Evolutionary conservation across 2,113 vertebrate species (phyloP).

Genomic region (Ceyx melanurus): DNA sequence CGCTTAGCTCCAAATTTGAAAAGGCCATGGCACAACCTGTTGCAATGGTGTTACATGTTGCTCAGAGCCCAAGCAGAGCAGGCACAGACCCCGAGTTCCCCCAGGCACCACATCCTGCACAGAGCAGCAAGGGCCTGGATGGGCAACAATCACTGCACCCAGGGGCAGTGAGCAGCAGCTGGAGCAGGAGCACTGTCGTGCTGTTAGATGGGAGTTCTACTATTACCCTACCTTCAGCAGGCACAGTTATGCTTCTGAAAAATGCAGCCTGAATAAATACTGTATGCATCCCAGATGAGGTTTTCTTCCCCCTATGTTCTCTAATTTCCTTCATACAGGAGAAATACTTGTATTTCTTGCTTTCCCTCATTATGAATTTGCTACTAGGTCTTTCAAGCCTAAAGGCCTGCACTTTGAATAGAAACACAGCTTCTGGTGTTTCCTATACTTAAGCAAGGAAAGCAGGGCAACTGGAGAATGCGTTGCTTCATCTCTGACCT

Average conservation of each 20-base stretch:
- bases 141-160: neutral
- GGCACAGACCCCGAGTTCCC: too few relatives aligned
- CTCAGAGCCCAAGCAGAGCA: accelerated
- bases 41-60: accelerated
- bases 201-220: neutral
- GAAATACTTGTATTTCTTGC: neutral
- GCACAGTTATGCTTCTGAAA: neutral
- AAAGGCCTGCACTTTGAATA: neutral
- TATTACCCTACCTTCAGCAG: neutral
- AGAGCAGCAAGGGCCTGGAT: too few relatives aligned
- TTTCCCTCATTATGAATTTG: neutral
- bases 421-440: conserved; percentile 11
- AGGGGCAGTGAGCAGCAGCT: neutral
- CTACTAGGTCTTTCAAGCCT: neutral
- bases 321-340: neutral
- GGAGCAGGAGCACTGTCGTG: neutral
- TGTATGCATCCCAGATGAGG: neutral
- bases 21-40: neutral
- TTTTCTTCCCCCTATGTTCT: neutral
- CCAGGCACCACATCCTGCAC: neutral
- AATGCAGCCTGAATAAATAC: conserved; percentile 12
- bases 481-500: neutral
- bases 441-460: neutral
- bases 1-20: neutral
- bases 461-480: neutral